Conservation (phyloP, 2,888 invertebrate species). For the Ypsolopha scabrella region DNA sequence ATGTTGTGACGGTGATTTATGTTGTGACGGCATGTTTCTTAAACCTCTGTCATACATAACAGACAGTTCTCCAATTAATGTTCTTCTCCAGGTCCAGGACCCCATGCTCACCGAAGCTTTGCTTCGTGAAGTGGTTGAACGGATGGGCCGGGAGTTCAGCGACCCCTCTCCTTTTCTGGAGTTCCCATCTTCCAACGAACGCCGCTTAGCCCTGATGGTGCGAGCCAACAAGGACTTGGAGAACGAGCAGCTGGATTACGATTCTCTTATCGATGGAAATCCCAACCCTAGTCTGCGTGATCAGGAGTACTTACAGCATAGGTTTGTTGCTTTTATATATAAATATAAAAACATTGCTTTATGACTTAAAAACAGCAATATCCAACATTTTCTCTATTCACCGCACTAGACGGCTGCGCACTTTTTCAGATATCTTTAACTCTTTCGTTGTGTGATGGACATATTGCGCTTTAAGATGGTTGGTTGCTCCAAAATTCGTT, state of each 20-base stretch:
- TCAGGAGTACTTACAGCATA: slow-evolving; percentile 89
- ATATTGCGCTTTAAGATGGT: too few species aligned
- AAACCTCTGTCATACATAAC: too few species aligned
- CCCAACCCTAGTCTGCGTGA: slow-evolving; percentile 86
- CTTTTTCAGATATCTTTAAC: too few species aligned
- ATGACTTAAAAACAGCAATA: too few species aligned
- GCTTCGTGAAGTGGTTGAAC: slow-evolving; percentile 81
- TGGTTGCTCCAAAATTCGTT: too few species aligned
- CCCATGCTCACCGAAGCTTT: slow-evolving; percentile 77
- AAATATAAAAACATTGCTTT: neutral
- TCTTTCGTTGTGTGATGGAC: too few species aligned
- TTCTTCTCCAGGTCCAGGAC: slow-evolving; percentile 45
- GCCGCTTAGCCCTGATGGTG: slow-evolving; percentile 56
- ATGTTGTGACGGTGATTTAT: too few species aligned
- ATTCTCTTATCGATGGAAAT: slow-evolving; percentile 75
- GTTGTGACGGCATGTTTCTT: neutral
- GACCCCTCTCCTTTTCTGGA: slow-evolving; percentile 75
- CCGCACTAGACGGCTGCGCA: too few species aligned
- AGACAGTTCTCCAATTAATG: neutral
- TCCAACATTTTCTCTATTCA: too few species aligned
- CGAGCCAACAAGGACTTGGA: slow-evolving; percentile 70
- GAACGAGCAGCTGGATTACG: slow-evolving; percentile 78
- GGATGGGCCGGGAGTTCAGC: slow-evolving; percentile 81
- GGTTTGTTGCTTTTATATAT: slow-evolving; percentile 30
- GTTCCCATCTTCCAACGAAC: slow-evolving; percentile 70